Percentiles rank a stretch among this genome's conserved stretches.
Evolutionary conservation across 2,113 vertebrate genomes (phyloP).

Genomic region (Cynocephalus volans): DNA sequence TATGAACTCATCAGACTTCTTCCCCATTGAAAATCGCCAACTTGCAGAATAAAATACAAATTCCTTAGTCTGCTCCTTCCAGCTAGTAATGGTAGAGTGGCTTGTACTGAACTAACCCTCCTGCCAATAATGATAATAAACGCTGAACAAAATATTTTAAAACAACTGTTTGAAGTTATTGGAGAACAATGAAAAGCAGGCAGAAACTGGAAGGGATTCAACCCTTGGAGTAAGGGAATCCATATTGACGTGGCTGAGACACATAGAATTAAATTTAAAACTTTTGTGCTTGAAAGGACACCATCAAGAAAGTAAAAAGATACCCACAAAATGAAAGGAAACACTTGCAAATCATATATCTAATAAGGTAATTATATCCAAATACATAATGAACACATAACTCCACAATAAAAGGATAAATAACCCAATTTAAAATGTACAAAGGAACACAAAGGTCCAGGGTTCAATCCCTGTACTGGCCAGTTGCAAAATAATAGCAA

Average conservation of each 20-base stretch:
- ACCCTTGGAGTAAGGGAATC: not conserved
- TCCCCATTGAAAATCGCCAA: not conserved
- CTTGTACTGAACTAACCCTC: not conserved
- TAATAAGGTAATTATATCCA: not conserved
- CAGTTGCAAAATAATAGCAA: no score
- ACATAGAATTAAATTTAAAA: not conserved
- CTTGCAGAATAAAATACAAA: not conserved
- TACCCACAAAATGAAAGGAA: not conserved
- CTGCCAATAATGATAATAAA: not conserved
- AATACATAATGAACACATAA: not conserved
- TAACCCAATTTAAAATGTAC: not conserved
- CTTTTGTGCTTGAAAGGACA: not conserved
- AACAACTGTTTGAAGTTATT: not conserved
- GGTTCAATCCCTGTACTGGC: no score
- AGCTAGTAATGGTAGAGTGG: not conserved
- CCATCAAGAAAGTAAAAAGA: not conserved
- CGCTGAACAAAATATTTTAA: constrained; percentile 18
- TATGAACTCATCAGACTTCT: not conserved
- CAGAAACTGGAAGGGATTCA: not conserved
- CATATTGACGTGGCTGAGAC: not conserved
- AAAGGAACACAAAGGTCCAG: no score
- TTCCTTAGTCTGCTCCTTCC: not conserved
- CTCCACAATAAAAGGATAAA: not conserved
- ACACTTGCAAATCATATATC: not conserved
- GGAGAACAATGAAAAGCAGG: not conserved